A percentile compares a stretch with the other conserved stretches of the same genome.
phyloP scores from a whole-genome alignment of 2,888 invertebrate genomes.

The Lasioglossum vierecki region DNA sequence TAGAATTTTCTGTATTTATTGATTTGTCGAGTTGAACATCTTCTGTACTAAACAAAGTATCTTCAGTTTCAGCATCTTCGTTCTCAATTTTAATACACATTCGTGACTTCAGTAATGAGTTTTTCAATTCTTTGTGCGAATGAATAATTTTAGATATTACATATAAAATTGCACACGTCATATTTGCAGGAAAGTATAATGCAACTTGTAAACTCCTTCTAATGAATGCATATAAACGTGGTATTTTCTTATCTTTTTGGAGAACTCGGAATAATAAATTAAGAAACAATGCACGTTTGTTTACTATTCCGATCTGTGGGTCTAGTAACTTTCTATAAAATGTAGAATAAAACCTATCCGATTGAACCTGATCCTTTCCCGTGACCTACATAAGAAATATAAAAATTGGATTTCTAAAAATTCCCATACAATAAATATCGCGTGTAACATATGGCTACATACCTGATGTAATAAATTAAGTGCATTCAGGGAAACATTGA shows the following conservation, averaged over 20 bases:
- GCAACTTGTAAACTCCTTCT: conserved; percentile 92
- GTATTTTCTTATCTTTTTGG: conserved; percentile 89
- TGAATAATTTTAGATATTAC: conserved; percentile 88
- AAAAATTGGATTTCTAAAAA: conserved; percentile 10
- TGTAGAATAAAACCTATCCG: conserved; percentile 91
- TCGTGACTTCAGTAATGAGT: conserved; percentile 60
- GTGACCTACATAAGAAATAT: conserved; percentile 68
- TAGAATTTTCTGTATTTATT: conserved; percentile 52
- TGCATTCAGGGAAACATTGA: conserved; percentile 88
- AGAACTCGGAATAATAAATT: conserved; percentile 95
- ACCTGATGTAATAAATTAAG: conserved; percentile 86
- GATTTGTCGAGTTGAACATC: conserved; percentile 22
- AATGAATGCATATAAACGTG: conserved; percentile 92
- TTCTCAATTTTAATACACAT: conserved; percentile 57
- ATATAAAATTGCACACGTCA: conserved; percentile 93
- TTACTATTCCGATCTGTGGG: conserved; percentile 88
- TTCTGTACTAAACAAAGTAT: conserved; percentile 26
- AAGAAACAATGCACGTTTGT: conserved; percentile 91
- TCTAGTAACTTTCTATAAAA: conserved; percentile 95
- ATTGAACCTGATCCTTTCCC: conserved; percentile 74
- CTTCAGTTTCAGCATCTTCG: conserved; percentile 33
- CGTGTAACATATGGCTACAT: conserved; percentile 64
- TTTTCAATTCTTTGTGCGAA: conserved; percentile 67
- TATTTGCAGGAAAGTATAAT: conserved; percentile 90
- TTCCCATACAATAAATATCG: conserved; percentile 8